Percentiles rank a stretch among this genome's conserved stretches.
Conservation (phyloP, 2,797 vertebrate species). For the Ptychadena robeensis region DNA sequence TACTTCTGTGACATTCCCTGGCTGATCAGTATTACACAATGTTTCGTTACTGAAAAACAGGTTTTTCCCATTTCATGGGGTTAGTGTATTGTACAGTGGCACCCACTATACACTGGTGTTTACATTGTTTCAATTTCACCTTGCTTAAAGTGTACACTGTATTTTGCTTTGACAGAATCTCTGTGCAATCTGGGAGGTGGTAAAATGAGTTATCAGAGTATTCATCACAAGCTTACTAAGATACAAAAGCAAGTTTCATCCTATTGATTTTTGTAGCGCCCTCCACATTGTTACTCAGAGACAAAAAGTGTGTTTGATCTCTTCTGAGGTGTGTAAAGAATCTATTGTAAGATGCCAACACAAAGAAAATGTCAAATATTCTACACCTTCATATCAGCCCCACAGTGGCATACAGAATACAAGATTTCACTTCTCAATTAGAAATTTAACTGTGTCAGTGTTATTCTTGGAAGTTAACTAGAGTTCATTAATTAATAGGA, state of each 20-base stretch:
- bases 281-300: conserved; percentile 17
- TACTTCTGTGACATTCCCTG: neutral
- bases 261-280: conserved; percentile 29
- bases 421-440: neutral
- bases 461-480: neutral
- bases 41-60: neutral
- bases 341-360: neutral
- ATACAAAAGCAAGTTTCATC: neutral
- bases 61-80: neutral
- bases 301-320: conserved; percentile 23
- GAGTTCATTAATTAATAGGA: neutral
- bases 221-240: neutral
- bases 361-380: conserved; percentile 4
- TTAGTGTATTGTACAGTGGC: neutral
- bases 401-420: neutral
- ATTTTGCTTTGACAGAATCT: neutral
- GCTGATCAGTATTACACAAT: neutral
- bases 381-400: conserved; percentile 4
- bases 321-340: neutral
- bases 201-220: conserved; percentile 19
- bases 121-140: neutral
- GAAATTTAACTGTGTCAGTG: neutral
- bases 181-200: neutral
- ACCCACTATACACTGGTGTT: neutral
- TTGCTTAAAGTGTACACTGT: neutral